Conservation (phyloP, 2,113 vertebrate genomes). For the Rhynchopsitta pachyrhyncha region DNA sequence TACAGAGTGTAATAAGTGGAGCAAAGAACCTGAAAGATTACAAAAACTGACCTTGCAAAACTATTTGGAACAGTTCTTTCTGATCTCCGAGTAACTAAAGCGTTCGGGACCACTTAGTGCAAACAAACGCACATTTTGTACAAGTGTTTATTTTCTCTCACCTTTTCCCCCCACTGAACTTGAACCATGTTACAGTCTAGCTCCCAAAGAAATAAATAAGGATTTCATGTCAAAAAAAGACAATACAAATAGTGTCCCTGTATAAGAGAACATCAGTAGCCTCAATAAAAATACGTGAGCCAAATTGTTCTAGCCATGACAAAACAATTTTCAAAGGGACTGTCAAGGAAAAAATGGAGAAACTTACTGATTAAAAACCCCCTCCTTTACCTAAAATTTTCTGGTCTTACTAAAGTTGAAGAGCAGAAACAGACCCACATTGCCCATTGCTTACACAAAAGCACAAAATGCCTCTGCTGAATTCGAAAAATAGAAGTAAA, state of each 20-base stretch:
- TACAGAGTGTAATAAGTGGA: background rate
- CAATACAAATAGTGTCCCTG: background rate
- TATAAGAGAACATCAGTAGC: background rate
- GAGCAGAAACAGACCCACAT: background rate
- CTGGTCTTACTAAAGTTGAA: background rate
- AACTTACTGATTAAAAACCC: background rate
- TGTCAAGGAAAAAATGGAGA: background rate
- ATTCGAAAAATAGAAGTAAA: background rate
- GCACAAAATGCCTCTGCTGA: background rate
- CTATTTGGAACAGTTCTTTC: background rate
- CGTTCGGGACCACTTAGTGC: background rate
- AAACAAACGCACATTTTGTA: background rate
- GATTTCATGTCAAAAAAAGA: background rate
- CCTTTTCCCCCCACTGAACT: background rate
- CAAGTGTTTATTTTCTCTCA: background rate
- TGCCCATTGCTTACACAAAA: background rate
- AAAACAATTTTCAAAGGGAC: background rate
- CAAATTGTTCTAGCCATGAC: background rate
- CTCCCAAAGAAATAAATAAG: background rate
- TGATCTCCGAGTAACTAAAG: background rate
- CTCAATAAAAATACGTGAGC: background rate
- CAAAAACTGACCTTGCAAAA: background rate
- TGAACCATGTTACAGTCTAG: background rate
- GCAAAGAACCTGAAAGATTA: background rate
- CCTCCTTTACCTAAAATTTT: background rate